Conservation (phyloP, 2,113 vertebrate genomes). For the Dipodomys spectabilis region DNA sequence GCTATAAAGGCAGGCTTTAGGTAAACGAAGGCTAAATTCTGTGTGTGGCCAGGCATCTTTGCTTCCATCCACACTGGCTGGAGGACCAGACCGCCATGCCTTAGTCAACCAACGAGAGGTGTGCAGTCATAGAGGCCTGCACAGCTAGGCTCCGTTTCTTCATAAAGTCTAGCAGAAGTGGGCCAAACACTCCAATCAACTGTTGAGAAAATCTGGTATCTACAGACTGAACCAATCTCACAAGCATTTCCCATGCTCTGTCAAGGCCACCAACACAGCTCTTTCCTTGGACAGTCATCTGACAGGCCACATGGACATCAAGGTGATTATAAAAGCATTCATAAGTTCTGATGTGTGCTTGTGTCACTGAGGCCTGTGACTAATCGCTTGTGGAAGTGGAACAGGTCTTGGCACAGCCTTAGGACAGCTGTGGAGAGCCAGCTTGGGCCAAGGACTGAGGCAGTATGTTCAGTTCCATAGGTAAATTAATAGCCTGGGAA, state of each 20-base stretch:
- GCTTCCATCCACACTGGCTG: background rate
- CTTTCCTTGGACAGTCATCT: no score
- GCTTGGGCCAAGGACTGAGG: background rate
- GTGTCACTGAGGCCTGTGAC: background rate
- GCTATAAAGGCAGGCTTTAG: background rate
- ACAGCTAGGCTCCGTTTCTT: no score
- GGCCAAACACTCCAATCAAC: background rate
- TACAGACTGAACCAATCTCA: background rate
- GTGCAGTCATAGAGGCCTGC: background rate
- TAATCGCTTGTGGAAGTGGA: background rate
- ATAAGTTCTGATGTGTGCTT: background rate
- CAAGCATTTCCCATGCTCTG: background rate
- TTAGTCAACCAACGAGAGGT: background rate
- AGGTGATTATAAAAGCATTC: no score
- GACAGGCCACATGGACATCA: no score
- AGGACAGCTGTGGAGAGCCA: background rate
- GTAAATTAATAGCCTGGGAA: background rate
- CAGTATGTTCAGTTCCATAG: accelerated
- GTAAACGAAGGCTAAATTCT: background rate
- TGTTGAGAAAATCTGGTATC: background rate
- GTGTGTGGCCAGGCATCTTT: background rate
- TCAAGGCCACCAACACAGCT: no score
- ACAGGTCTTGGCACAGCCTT: background rate
- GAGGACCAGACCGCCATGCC: background rate
- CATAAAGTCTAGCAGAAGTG: no score